phyloP scores from a whole-genome alignment of 2,797 vertebrate genomes.

The Neopelma chrysocephalum region DNA sequence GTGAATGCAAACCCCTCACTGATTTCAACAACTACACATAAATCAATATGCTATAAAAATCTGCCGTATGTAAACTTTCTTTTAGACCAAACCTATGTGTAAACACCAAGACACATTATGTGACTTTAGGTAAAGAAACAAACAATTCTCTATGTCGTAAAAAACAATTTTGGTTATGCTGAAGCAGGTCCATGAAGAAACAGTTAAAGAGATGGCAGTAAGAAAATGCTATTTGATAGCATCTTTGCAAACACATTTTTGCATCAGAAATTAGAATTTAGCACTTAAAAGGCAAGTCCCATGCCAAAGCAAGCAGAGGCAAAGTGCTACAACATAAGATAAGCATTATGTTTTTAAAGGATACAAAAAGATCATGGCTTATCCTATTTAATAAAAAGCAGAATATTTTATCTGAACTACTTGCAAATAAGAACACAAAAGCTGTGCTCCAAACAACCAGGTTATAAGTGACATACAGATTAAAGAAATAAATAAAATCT shows the following conservation, averaged over 20 bases:
- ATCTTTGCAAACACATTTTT: background rate
- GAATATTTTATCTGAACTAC: background rate
- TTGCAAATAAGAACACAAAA: background rate
- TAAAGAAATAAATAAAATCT: background rate
- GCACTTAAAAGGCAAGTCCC: background rate
- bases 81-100: background rate
- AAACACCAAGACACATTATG: background rate
- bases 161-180: background rate
- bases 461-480: background rate
- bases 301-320: background rate
- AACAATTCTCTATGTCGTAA: background rate
- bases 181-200: background rate
- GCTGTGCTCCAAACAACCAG: background rate
- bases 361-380: background rate
- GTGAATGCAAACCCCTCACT: background rate
- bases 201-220: background rate
- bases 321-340: background rate
- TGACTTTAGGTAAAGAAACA: background rate
- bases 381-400: background rate
- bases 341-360: background rate
- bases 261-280: background rate
- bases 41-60: background rate
- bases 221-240: background rate
- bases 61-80: background rate
- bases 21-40: background rate